A percentile compares a stretch with the other conserved stretches of the same genome.
Conservation (phyloP, 2,797 vertebrate genomes). For the Cheirogaleus major region DNA sequence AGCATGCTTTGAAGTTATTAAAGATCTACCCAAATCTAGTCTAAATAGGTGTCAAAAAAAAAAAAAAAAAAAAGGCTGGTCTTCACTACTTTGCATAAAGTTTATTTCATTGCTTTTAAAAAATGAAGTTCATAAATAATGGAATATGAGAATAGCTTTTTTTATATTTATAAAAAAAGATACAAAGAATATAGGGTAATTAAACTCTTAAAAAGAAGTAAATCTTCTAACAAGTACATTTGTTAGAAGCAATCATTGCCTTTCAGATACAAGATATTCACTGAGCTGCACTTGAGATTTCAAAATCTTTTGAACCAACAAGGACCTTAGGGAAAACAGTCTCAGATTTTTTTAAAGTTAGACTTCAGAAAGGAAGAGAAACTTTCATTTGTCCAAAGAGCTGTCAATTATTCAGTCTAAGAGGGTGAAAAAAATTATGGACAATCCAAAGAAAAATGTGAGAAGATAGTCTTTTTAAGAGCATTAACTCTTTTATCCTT, state of each 20-base stretch:
- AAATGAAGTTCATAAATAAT: conserved; percentile 7
- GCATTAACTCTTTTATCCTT: background rate
- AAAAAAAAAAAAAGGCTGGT: background rate
- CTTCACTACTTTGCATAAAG: background rate
- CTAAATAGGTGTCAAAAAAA: background rate
- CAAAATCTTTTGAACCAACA: background rate
- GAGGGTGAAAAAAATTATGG: background rate
- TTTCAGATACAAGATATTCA: background rate
- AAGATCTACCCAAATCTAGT: background rate
- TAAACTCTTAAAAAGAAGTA: background rate
- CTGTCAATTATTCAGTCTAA: background rate
- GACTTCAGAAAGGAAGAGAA: background rate
- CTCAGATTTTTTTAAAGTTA: conserved; percentile 34
- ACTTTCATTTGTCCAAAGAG: background rate
- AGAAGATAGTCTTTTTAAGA: background rate
- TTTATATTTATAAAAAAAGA: conserved; percentile 28
- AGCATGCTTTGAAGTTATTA: conserved; percentile 3
- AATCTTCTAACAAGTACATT: background rate
- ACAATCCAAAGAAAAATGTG: background rate
- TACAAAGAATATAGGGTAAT: background rate
- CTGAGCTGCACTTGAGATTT: background rate
- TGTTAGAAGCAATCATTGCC: background rate
- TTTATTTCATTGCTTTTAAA: conserved; percentile 38
- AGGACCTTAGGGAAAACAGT: background rate
- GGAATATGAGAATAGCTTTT: background rate